Conservation (phyloP, 2,113 vertebrate species). For the Notiomystis cincta region DNA sequence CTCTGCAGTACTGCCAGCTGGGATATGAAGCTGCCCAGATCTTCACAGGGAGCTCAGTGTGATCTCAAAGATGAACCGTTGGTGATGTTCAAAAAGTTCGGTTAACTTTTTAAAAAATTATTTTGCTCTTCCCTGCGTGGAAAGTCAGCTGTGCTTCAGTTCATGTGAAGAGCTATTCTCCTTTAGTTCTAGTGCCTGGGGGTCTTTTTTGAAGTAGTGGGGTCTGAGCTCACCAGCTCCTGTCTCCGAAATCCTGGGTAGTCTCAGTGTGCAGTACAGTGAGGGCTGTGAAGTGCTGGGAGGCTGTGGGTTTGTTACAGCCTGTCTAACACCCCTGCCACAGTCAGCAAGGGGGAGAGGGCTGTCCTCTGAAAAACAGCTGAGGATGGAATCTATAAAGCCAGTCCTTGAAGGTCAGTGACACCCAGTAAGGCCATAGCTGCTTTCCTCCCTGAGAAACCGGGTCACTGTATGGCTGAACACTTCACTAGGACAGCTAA, state of each 20-base stretch:
- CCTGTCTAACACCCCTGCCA: not conserved
- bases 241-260: not conserved
- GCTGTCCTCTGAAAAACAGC: not conserved
- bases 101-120: conserved; percentile 46
- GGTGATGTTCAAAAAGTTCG: conserved; percentile 46
- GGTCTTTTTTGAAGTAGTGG: conserved; percentile 46
- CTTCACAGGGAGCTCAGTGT: conserved; percentile 40
- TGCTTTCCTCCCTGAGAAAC: not conserved
- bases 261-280: not conserved
- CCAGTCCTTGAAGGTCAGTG: not conserved
- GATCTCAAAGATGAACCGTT: conserved; percentile 34
- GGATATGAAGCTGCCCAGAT: conserved; percentile 4
- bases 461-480: not conserved
- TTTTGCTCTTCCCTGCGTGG: not conserved
- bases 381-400: not conserved
- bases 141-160: conserved; percentile 30
- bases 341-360: not conserved
- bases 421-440: not conserved
- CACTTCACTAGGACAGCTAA: not conserved
- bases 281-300: not conserved
- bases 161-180: conserved; percentile 19
- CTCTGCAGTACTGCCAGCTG: not conserved
- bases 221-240: not conserved
- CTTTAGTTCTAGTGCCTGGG: conserved; percentile 30
- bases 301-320: not conserved